These are phyloP conservation scores for Panthera leo DNA, from an alignment of 2,113 vertebrate genomes.

Conservation along the genomic window DNA sequence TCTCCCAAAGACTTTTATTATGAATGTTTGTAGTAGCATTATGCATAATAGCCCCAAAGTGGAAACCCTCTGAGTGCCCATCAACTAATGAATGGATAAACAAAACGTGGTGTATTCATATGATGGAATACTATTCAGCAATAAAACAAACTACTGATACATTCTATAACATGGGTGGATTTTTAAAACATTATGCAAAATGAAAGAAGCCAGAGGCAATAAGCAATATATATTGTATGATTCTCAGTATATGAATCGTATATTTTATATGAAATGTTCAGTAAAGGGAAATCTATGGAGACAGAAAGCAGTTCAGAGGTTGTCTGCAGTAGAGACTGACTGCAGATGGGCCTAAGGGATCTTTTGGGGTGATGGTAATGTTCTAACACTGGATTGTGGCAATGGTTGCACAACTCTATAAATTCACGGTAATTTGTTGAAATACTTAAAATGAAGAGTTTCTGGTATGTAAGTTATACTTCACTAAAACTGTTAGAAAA, in stretches of 20 bases:
- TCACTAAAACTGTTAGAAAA: background rate
- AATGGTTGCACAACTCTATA: background rate
- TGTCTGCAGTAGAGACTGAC: background rate
- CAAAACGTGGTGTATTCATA: background rate
- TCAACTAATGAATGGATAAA: constrained; percentile 13
- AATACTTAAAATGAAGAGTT: background rate
- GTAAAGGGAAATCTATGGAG: background rate
- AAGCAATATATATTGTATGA: background rate
- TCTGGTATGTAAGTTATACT: background rate
- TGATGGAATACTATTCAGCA: background rate
- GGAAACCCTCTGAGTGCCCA: background rate
- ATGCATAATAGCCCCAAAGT: background rate
- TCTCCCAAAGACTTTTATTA: constrained; percentile 9
- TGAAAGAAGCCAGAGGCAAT: background rate
- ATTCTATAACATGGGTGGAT: background rate
- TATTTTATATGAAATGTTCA: background rate
- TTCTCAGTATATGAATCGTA: background rate
- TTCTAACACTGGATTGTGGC: background rate
- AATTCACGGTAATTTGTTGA: background rate
- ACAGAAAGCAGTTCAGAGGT: background rate
- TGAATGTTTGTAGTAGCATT: background rate
- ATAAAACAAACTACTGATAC: background rate
- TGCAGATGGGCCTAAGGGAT: background rate
- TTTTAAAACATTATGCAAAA: background rate
- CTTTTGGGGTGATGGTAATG: background rate